Conservation (phyloP, 2,797 vertebrate genomes). For the Cuniculus paca region DNA sequence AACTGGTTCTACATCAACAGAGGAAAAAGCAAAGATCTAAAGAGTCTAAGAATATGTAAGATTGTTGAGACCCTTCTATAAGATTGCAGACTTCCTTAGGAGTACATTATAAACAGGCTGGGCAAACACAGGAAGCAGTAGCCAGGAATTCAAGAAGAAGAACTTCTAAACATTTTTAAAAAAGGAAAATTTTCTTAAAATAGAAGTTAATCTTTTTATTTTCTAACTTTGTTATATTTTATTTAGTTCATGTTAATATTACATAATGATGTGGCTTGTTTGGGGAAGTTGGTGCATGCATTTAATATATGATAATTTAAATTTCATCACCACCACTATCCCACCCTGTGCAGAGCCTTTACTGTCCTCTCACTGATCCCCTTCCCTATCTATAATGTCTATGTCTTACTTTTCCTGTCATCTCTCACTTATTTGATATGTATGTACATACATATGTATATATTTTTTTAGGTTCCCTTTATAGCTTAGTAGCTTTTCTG, state of each 20-base stretch:
- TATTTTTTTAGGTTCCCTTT: background rate
- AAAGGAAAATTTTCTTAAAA: conserved; percentile 41
- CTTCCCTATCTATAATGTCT: background rate
- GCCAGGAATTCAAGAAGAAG: conserved; percentile 14
- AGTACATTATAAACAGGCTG: background rate
- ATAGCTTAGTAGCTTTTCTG: background rate
- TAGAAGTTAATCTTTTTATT: background rate
- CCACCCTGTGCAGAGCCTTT: background rate
- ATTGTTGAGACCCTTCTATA: background rate
- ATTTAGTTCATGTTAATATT: background rate
- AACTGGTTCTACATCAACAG: background rate
- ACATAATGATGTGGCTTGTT: background rate
- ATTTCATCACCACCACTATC: too few species aligned
- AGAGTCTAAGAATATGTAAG: conserved; percentile 12
- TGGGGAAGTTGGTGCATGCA: background rate
- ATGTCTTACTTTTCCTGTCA: background rate
- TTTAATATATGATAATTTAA: background rate
- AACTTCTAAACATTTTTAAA: background rate
- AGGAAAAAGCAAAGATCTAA: conserved; percentile 12
- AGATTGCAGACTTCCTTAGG: background rate
- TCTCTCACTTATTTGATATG: background rate
- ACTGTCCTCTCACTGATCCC: background rate
- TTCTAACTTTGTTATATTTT: background rate
- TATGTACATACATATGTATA: background rate
- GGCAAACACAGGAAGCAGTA: background rate